Evolutionary conservation across 53 echinoderm and acorn worm genomes (phyloP), one percentile per base, ranked within the genome.

Genomic region (Luidia sarsii): DNA sequence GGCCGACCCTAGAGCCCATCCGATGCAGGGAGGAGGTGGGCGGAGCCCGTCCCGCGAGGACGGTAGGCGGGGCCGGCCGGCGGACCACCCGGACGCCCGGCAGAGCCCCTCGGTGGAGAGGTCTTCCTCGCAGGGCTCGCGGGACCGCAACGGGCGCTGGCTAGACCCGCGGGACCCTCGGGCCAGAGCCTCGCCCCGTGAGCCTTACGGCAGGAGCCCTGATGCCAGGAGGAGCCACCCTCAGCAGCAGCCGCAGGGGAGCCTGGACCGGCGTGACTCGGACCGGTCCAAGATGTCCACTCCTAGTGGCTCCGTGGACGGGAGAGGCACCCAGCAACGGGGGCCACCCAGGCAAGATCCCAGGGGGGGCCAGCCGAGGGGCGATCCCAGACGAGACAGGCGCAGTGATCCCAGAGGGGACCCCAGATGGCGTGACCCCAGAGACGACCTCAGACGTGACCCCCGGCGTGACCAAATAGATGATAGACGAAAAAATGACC

Each of bases 241-340:
- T 34, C 19, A n/a, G 13, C 25, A 34, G 57, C 57, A 29, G 8
- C 57, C 23, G 23, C 41, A 14, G 10, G 21, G 21, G 70, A 52
- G 50, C 3, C 70, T 35, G 34, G 52, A 70, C 48, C 41, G 7
- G 16, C 27, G 45, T 25, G 45, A 45, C 33, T 49, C 33, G 22
- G 70, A 69, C 33, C 19, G 33, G 33, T 69, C 70, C 32, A 69
- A 69, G n/a, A 19, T 34, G 70, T 70, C 70, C 11, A 70, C 70
- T 50, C 70, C 70, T 13, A 50, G 50, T 7, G 50, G 69, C 46
- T 70, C 70, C 25, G 34, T 50, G 2, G 70, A 70, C 20, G 70
- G 70, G 15, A 70, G 70, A 48, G 33, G 8, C 11, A n/a, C 65
- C 33, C 65, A 34, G 18, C 3, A 33, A 16, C 28, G 64, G 35